Base-by-base conservation (phyloP, 1,140 invertebrate genomes). In the Scaptomyza montana region DNA sequence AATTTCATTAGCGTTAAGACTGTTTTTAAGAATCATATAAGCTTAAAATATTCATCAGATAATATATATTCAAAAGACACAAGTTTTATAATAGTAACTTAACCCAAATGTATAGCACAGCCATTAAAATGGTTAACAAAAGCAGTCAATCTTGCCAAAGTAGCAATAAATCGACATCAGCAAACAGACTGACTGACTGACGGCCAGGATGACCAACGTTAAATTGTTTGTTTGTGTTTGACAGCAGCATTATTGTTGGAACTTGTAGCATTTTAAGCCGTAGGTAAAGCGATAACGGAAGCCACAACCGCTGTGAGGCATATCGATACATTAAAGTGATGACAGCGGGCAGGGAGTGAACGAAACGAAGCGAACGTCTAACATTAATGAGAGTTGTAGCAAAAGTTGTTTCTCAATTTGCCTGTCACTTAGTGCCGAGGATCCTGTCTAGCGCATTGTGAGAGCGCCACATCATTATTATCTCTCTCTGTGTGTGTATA, bases 301-400 rank as follows among this genome's bases (percentile, higher is more conserved):
- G 36, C 61, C n/a, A n/a, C n/a, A n/a, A 10, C 66, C 46, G 61
- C 69, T 57, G 59, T 53, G 39, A 66, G 76, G 12, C 68, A 68
- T 74, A 80, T 80, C 60, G 54, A 77, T 63, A 70, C 39, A 57
- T 3, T 21, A 13, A 36, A 28, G 41, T 19, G 43, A 7, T 36
- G 33, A 9, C 33, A 36, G 28, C 7, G 10, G 10, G n/a, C 12
- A 19, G 30, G 5, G 30, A 13, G 43, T 1, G 43, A 46, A 33
- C 30, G 7, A 33, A 33, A 33, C 16, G 13, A 9, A 54, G 19
- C n/a, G 13, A 33, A 30, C 9, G 56, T 2, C 60, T 80, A 74
- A 86, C 80, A 86, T 67, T 86, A 86, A 84, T 80, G 80, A 86
- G 77, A 65, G 74, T 80, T 77, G 65, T 74, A 74, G 77, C 21